phyloP scores from a whole-genome alignment of 2,888 invertebrate species.

The Torymus texanus region DNA sequence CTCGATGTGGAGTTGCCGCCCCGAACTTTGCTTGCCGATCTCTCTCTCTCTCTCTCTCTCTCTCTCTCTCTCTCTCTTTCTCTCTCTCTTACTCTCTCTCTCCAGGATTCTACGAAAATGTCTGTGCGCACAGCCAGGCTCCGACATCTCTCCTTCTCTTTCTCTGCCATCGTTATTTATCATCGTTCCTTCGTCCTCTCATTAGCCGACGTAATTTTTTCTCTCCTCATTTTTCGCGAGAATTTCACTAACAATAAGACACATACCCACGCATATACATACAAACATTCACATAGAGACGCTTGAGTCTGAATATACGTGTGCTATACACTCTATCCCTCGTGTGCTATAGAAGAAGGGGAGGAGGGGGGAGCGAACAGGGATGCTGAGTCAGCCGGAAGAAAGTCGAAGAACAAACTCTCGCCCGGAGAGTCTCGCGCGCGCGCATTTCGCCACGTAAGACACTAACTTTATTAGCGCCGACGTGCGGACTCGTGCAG shows the following conservation, averaged over 20 bases:
- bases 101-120: conserved; percentile 26
- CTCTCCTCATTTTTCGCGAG: background rate
- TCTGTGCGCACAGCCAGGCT: background rate
- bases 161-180: conserved; percentile 17
- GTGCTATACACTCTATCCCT: background rate
- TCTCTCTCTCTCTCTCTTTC: background rate
- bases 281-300: too few species aligned
- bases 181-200: conserved; percentile 15
- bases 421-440: conserved; percentile 31
- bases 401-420: conserved; percentile 60
- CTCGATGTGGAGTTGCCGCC: conserved; percentile 8
- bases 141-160: background rate
- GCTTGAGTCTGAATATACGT: too few species aligned
- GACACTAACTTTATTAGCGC: conserved; percentile 61
- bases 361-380: background rate
- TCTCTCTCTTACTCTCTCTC: too few species aligned
- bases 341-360: background rate
- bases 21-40: conserved; percentile 31
- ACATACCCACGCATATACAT: too few species aligned
- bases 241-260: too few species aligned
- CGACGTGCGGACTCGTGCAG: conserved; percentile 36
- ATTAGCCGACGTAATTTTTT: conserved; percentile 10
- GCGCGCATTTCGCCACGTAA: conserved; percentile 61
- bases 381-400: conserved; percentile 60
- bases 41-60: background rate